Conservation (phyloP, 1,140 invertebrate genomes). For the Vollenhovia emeryi region DNA sequence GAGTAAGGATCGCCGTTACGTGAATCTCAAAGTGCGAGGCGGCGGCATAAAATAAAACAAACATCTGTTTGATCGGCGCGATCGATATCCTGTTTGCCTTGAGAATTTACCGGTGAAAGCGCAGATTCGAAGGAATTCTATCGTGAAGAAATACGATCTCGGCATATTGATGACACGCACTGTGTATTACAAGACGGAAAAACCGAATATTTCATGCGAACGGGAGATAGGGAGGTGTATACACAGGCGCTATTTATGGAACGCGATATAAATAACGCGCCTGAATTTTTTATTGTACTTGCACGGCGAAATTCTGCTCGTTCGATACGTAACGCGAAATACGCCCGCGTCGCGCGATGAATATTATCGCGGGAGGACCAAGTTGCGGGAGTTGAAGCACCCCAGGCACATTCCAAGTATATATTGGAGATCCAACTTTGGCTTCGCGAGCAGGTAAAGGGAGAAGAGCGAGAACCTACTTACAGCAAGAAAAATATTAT, state of each 20-base stretch:
- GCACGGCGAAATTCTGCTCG: conserved; percentile 15
- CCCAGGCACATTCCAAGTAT: conserved; percentile 30
- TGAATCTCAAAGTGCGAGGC: conserved; percentile 34
- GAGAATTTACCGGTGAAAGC: conserved; percentile 17
- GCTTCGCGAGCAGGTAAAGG: conserved; percentile 22
- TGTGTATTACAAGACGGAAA: conserved; percentile 26
- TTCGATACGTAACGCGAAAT: conserved; percentile 27
- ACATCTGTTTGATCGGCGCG: conserved; percentile 41
- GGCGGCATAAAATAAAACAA: conserved; percentile 47
- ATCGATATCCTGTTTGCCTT: conserved; percentile 44
- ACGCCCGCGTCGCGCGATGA: conserved; percentile 29
- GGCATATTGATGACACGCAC: conserved; percentile 43
- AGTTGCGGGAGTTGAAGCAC: conserved; percentile 34
- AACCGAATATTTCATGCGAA: conserved; percentile 33
- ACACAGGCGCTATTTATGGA: conserved; percentile 18
- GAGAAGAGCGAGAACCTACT: conserved; percentile 34
- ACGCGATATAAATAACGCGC: conserved; percentile 32
- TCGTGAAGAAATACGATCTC: conserved; percentile 48
- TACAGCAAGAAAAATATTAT: conserved; percentile 50
- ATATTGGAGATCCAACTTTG: conserved; percentile 23
- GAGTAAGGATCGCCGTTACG: conserved; percentile 55
- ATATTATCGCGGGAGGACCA: conserved; percentile 32
- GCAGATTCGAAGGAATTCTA: conserved; percentile 47
- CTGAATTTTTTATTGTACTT: conserved; percentile 37
- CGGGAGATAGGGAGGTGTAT: neutral